These are phyloP conservation scores for Heliconius ethilla DNA, from an alignment of 2,888 invertebrate genomes.

Conservation along the genomic window DNA sequence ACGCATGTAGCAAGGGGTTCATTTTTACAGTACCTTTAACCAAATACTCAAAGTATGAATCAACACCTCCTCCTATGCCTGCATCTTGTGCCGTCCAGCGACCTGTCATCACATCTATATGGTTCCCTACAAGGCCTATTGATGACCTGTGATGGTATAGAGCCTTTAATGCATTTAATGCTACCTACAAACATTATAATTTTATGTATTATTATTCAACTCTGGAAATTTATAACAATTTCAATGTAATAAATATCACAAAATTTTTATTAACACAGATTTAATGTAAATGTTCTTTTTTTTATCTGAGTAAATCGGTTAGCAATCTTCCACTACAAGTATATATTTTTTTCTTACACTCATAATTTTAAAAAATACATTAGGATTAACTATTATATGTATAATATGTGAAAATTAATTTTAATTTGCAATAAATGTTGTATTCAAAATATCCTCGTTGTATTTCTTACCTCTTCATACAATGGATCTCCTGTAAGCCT, in stretches of 20 bases:
- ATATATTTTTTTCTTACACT: too few relatives aligned
- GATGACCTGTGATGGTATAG: conserved; percentile 93
- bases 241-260: too few relatives aligned
- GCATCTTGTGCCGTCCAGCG: conserved; percentile 99
- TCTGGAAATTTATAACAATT: neutral
- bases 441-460: too few relatives aligned
- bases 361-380: too few relatives aligned
- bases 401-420: too few relatives aligned
- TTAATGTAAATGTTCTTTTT: too few relatives aligned
- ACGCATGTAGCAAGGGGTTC: neutral
- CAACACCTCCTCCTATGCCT: conserved; percentile 98
- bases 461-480: conserved; percentile 89
- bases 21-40: conserved; percentile 87
- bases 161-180: conserved; percentile 94
- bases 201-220: conserved; percentile 14
- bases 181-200: conserved; percentile 82
- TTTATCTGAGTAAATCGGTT: too few relatives aligned
- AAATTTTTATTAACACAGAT: too few relatives aligned
- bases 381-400: too few relatives aligned
- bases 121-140: conserved; percentile 96
- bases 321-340: too few relatives aligned
- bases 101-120: conserved; percentile 96
- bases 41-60: conserved; percentile 98
- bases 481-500: conserved; percentile 95
- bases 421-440: too few relatives aligned